These are phyloP conservation scores for Otis tarda DNA, from an alignment of 2,113 vertebrate species.

Conservation along the genomic window DNA sequence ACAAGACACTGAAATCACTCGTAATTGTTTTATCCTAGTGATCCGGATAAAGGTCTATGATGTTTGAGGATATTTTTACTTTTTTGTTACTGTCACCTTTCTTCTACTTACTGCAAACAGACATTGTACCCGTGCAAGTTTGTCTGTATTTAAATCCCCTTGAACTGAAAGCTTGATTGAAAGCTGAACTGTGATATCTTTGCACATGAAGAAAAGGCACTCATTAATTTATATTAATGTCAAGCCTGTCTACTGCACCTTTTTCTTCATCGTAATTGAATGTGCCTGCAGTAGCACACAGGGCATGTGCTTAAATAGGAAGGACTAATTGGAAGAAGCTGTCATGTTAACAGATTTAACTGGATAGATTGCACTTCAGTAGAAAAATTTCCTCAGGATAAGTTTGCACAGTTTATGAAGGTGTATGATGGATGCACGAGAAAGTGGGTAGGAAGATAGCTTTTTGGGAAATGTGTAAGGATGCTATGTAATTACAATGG, in stretches of 20 bases:
- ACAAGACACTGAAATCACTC: background rate
- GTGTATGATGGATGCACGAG: background rate
- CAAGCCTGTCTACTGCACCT: constrained; percentile 20
- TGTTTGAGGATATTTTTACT: background rate
- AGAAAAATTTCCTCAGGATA: background rate
- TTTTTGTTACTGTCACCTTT: background rate
- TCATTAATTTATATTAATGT: constrained; percentile 47
- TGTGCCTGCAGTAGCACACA: background rate
- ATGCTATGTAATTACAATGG: background rate
- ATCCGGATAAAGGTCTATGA: background rate
- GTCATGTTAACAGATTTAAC: constrained; percentile 38
- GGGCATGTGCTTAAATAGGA: background rate
- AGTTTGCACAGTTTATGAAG: background rate
- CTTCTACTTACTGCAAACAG: background rate
- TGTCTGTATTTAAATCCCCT: constrained; percentile 4
- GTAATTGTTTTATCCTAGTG: background rate
- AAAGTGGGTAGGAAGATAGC: background rate
- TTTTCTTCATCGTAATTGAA: constrained; percentile 34
- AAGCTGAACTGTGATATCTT: constrained; percentile 12
- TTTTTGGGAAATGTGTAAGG: background rate
- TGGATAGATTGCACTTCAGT: constrained; percentile 12
- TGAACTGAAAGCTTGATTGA: background rate
- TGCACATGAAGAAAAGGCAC: constrained; percentile 9
- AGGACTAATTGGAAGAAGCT: constrained; percentile 42
- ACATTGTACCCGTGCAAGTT: background rate